Base-by-base conservation (phyloP, 2,797 vertebrate genomes). In the Rhinella marina region DNA sequence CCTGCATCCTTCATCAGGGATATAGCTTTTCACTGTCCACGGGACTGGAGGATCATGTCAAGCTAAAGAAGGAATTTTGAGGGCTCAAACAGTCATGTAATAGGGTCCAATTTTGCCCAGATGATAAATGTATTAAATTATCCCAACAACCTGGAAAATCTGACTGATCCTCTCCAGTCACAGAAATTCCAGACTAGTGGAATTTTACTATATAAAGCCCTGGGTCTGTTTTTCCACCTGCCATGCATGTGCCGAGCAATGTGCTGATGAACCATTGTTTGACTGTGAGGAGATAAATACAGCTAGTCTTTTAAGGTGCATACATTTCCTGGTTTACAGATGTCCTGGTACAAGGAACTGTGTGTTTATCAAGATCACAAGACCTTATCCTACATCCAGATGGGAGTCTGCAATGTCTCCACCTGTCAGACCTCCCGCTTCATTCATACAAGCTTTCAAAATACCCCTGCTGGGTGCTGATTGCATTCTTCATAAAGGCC, bases 321-420 rank as follows among this genome's bases (percentile, higher is more conserved):
- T 13, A 19, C 14, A 83, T 11, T 7, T 52, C 41, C 48, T 75
- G 48, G 8, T 83, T 7, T 56, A 56, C 81, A 72, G 81, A 83
- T 83, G 62, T 70, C 64, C 81, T 50, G 21, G 27, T 56, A 54
- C 59, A 57, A 32, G 52, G 50, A 83, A n/a, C 8, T 61, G 5
- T 80, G 54, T 32, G 27, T 80, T 41, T n/a, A 12, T 70, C n/a
- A 81, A 54, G 81, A 72, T 83, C 64, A 83, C 64, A 70, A 83
- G 64, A 68, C 54, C 19, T 23, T 23, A 56, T 72, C 48, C 12
- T 13, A 25, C 17, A 9, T 25, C 79, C 80, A 83, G 81, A 72
- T 57, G 66, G 32, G 64, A 54, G 81, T 29, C 81, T 83, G 81
- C 19, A 32, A 14, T 8, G 11, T 72, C 64, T 83, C 81, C 66